phyloP scores from a whole-genome alignment of 2,797 vertebrate genomes.

The Synaphobranchus kaupii region DNA sequence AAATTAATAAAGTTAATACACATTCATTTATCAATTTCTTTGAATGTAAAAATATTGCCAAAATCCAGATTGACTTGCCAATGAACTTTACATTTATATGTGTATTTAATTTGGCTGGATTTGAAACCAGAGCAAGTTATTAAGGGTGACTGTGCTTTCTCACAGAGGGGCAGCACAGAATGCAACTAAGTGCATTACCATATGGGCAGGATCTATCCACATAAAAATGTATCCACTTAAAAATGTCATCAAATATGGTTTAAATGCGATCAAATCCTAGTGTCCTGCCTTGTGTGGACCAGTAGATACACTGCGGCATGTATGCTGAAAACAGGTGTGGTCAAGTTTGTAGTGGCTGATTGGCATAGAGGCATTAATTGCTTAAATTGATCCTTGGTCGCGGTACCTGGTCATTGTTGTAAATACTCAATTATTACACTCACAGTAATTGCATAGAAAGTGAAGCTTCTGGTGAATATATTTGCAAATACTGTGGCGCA shows the following conservation, averaged over 20 bases:
- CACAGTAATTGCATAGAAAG: not conserved
- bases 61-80: not conserved
- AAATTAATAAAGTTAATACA: not conserved
- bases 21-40: not conserved
- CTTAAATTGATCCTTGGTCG: not conserved
- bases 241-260: not conserved
- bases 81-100: not conserved
- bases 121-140: not conserved
- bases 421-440: not conserved
- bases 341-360: not conserved
- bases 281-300: not conserved
- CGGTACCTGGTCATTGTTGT: not conserved
- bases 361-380: not conserved
- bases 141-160: not conserved
- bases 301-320: not conserved
- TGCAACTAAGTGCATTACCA: not conserved
- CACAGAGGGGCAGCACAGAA: not conserved
- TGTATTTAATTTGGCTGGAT: not conserved
- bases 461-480: not conserved
- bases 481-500: not conserved
- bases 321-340: not conserved
- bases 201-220: not conserved
- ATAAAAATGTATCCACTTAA: not conserved
- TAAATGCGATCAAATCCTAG: not conserved
- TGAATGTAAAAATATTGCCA: constrained; percentile 11